These are phyloP conservation scores for Emydoidea blandingii DNA, from an alignment of 2,797 vertebrate genomes.

Conservation along the genomic window DNA sequence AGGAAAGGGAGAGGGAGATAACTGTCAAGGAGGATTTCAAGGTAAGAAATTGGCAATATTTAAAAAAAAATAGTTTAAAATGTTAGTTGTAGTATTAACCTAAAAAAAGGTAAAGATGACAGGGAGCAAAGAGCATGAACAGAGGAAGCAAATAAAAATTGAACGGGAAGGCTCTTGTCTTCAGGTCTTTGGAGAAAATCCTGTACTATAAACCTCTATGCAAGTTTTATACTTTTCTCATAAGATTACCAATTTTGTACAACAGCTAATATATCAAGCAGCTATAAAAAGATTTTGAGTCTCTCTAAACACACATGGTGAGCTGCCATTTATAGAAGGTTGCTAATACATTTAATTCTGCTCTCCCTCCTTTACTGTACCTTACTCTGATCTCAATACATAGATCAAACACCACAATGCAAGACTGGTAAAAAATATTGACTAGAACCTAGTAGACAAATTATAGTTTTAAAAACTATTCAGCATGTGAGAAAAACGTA, in stretches of 20 bases:
- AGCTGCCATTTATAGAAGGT: not conserved
- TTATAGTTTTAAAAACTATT: not conserved
- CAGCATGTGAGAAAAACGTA: rapidly evolving
- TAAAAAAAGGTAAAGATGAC: not conserved
- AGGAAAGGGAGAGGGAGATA: not conserved
- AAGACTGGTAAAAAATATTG: not conserved
- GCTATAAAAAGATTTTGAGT: not conserved
- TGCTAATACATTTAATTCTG: not conserved
- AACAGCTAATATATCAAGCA: not conserved
- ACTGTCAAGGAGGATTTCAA: not conserved
- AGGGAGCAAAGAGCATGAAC: not conserved
- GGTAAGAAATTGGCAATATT: not conserved
- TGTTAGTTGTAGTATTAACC: not conserved
- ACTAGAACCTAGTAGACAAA: not conserved
- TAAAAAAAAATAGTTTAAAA: not conserved
- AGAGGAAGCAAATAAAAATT: not conserved
- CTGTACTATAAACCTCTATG: not conserved
- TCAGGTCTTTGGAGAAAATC: not conserved
- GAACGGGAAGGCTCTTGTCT: not conserved
- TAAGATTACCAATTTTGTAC: not conserved
- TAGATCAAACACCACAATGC: not conserved
- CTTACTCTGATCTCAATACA: not conserved
- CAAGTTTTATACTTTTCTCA: not conserved
- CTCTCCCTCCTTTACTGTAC: not conserved
- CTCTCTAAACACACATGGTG: not conserved